phyloP scores from a whole-genome alignment of 2,113 vertebrate species.

The Ageneiosus marmoratus region DNA sequence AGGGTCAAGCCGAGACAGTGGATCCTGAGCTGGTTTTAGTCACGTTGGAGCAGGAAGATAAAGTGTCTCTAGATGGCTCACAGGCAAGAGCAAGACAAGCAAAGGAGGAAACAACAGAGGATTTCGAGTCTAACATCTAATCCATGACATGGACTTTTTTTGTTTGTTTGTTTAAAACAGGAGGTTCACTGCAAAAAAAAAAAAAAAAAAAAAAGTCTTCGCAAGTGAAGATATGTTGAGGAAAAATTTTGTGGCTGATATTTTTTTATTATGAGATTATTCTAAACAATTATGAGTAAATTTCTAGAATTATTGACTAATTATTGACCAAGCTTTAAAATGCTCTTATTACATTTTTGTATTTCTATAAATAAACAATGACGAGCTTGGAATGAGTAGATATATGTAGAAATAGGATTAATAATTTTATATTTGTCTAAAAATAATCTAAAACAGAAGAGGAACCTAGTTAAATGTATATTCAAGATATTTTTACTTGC shows the following conservation, averaged over 20 bases:
- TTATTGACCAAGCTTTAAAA: neutral
- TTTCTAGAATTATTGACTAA: neutral
- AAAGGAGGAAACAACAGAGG: constrained; percentile 6
- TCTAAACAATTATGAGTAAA: neutral
- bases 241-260: neutral
- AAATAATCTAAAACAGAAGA: neutral
- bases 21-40: constrained; percentile 57
- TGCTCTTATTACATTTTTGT: neutral
- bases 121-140: constrained; percentile 23
- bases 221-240: neutral
- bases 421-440: neutral
- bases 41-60: constrained; percentile 50
- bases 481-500: neutral
- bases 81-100: constrained; percentile 58
- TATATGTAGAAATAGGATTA: neutral
- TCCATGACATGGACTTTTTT: neutral
- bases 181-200: neutral
- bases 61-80: constrained; percentile 49
- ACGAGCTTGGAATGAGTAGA: neutral
- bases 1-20: constrained; percentile 40
- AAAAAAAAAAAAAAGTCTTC: too few species aligned
- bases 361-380: neutral
- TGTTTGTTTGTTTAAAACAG: neutral
- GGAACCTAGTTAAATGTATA: too few species aligned
- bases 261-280: neutral